These are phyloP conservation scores for Euphonia xanthogaster DNA, from an alignment of 2,797 vertebrate genomes.

Conservation along the genomic window DNA sequence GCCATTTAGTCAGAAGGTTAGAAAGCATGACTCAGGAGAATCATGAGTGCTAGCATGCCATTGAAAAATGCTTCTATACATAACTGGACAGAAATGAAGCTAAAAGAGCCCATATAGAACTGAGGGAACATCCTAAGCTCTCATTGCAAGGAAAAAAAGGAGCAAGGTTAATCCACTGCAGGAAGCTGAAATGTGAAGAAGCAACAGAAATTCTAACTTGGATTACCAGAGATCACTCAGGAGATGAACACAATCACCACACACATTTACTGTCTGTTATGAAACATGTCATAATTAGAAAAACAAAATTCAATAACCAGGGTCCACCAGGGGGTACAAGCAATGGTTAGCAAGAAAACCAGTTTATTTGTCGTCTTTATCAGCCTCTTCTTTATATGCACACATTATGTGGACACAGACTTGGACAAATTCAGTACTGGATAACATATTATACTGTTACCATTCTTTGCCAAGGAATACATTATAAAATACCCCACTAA, in stretches of 20 bases:
- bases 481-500: neutral
- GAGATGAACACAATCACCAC: neutral
- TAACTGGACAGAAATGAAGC: neutral
- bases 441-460: neutral
- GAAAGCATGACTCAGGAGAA: slow-evolving; percentile 22
- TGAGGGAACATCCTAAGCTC: neutral
- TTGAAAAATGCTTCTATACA: neutral
- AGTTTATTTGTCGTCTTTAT: neutral
- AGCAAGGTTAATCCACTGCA: neutral
- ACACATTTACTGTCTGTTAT: neutral
- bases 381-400: neutral
- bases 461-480: neutral
- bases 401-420: neutral
- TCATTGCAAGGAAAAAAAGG: neutral
- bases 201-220: neutral
- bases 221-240: neutral
- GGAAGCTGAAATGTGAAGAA: neutral
- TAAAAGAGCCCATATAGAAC: neutral
- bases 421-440: neutral
- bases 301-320: neutral
- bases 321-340: neutral
- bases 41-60: neutral
- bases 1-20: neutral
- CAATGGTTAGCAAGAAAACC: neutral
- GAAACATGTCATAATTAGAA: neutral